Percentiles rank a stretch among this genome's conserved stretches.
Evolutionary conservation across 2,797 vertebrate genomes (phyloP).

Genomic region (Malacoctenus gilli): DNA sequence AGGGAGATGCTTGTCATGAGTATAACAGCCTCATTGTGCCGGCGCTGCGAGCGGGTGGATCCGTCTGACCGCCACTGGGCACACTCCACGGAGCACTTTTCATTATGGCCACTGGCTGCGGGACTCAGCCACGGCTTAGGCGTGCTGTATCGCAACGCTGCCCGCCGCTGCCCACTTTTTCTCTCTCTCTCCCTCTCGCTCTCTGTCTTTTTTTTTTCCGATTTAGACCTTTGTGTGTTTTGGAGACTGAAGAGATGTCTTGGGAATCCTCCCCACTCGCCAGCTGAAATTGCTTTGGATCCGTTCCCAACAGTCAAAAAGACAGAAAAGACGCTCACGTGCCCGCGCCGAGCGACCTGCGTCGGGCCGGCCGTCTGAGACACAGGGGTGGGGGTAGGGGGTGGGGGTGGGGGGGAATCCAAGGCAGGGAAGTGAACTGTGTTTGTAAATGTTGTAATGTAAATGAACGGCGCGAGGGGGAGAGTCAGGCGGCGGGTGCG

Average conservation of each 20-base stretch:
- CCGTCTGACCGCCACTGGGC: constrained; percentile 75
- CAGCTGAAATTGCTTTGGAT: constrained; percentile 80
- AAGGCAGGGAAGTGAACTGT: constrained; percentile 56
- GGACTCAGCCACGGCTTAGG: constrained; percentile 73
- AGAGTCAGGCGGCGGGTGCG: constrained; percentile 48
- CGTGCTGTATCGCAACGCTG: constrained; percentile 62
- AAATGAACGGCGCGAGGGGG: constrained; percentile 46
- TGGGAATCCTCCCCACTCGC: constrained; percentile 76
- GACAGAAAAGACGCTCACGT: constrained; percentile 62
- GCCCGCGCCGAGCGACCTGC: constrained; percentile 59
- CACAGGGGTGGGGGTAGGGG: too few species aligned
- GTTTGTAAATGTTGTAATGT: too few species aligned
- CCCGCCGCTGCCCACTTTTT: constrained; percentile 57
- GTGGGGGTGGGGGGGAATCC: too few species aligned
- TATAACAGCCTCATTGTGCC: constrained; percentile 84
- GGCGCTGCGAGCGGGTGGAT: constrained; percentile 69
- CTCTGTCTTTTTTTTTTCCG: constrained; percentile 63
- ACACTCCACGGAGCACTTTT: constrained; percentile 72
- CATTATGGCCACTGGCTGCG: constrained; percentile 75
- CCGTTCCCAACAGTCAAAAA: constrained; percentile 69
- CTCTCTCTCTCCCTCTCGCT: constrained; percentile 60
- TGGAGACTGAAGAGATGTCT: constrained; percentile 79
- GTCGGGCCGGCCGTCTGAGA: constrained; percentile 44
- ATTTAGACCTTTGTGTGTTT: constrained; percentile 80
- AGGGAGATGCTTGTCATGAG: constrained; percentile 74